These are phyloP conservation scores for Pangasius mekongensis DNA, from an alignment of 2,797 vertebrate genomes.

Conservation along the genomic window DNA sequence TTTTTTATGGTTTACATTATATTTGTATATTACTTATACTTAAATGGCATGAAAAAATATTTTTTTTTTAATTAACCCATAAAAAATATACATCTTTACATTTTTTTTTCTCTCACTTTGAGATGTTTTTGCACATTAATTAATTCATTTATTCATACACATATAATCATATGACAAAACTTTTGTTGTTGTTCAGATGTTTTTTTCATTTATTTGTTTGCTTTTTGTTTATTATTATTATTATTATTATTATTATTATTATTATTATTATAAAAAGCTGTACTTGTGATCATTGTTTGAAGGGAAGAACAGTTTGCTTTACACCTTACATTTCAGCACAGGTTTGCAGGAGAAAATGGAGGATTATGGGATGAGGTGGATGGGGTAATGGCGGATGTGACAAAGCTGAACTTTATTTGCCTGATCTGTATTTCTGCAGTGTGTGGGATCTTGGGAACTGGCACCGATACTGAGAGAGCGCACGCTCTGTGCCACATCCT, in stretches of 20 bases:
- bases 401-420: constrained; percentile 28
- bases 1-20: not conserved
- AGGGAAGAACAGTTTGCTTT: not conserved
- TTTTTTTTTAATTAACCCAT: not conserved
- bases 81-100: not conserved
- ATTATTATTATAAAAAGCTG: not conserved
- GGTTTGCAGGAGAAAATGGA: not conserved
- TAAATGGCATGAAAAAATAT: not conserved
- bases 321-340: not conserved
- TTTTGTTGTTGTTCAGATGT: too few relatives aligned
- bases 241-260: not conserved
- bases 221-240: not conserved
- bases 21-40: not conserved
- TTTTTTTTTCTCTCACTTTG: not conserved
- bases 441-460: constrained; percentile 23
- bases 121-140: not conserved
- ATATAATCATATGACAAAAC: too few relatives aligned
- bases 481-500: constrained; percentile 25
- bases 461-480: not conserved
- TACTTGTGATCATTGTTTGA: not conserved
- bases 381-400: constrained; percentile 16
- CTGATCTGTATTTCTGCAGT: constrained; percentile 11
- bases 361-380: constrained; percentile 9
- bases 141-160: too few relatives aligned
- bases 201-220: not conserved